A percentile compares a stretch with the other conserved stretches of the same genome.
phyloP scores from a whole-genome alignment of 1,140 invertebrate species.

The Eciton burchellii region DNA sequence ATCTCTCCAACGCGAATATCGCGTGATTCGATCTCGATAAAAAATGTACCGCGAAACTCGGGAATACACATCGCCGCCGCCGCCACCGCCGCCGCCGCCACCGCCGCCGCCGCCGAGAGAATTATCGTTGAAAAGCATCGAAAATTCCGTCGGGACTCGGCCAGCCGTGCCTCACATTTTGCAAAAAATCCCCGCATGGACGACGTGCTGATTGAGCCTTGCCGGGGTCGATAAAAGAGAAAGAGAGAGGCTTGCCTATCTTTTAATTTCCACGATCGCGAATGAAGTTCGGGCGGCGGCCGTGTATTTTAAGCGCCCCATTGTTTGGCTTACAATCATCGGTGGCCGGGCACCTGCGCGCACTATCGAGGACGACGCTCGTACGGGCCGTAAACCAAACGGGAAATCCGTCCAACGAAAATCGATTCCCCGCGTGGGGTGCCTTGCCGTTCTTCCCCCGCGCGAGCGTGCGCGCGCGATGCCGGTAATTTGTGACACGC shows the following conservation, averaged over 20 bases:
- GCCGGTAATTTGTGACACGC: slow-evolving; percentile 83
- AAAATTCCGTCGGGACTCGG: neutral
- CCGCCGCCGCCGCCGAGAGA: neutral
- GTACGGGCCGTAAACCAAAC: slow-evolving; percentile 13
- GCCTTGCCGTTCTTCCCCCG: neutral
- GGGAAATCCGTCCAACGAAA: slow-evolving; percentile 76
- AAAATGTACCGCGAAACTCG: neutral
- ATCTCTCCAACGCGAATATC: neutral
- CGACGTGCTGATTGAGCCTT: slow-evolving; percentile 25
- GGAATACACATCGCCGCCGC: too few relatives aligned
- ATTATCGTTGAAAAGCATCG: neutral
- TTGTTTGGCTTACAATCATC: slow-evolving; percentile 67
- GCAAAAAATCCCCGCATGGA: slow-evolving; percentile 6
- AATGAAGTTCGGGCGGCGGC: slow-evolving; percentile 34
- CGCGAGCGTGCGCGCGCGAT: slow-evolving; percentile 68
- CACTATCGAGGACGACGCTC: slow-evolving; percentile 9
- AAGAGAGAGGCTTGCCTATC: slow-evolving; percentile 2
- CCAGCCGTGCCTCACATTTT: neutral
- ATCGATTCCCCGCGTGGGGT: slow-evolving; percentile 77
- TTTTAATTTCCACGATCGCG: slow-evolving; percentile 50
- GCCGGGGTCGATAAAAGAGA: neutral
- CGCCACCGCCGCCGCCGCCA: too few relatives aligned
- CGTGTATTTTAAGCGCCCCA: slow-evolving; percentile 52
- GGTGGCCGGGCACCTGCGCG: slow-evolving; percentile 29
- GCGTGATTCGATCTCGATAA: too few relatives aligned